Base-by-base conservation (phyloP, 2,797 vertebrate species). In the Odontamblyopus lacepedii region DNA sequence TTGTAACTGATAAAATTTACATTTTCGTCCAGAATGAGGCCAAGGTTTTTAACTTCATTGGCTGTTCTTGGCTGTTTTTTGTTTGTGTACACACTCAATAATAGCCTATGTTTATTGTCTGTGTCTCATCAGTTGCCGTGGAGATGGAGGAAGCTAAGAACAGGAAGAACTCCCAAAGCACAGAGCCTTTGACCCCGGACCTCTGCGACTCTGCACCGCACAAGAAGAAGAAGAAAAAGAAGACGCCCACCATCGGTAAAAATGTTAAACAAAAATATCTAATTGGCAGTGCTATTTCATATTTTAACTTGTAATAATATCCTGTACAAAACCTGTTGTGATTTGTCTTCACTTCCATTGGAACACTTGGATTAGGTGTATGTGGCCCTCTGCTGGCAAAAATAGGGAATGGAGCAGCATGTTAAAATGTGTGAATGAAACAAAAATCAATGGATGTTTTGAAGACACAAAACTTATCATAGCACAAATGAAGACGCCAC, bases 181-280 rank as follows among this genome's bases (percentile, higher is more conserved):
- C 83, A 18, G 94, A 96, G 59, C 90, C 83, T 57, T 71, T 95
- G 62, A 92, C 92, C 55, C 91, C 94, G 5, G 95, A 96, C 29
- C 90, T 80, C 7, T 90, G 86, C 3, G 94, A 95, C 29, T 77
- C 78, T 55, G 92, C 94, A 71, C 91, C 89, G 75, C 96, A 93
- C 53, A 96, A 89, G 87, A 98, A 93, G 76, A 95, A 94, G 84
- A 98, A 95, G 86, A 98, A 94, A 70, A 97, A 94, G 89, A 90
- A 78, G 50, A 76, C 90, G 26, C 35, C 88, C 0, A 76, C 79
- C 2, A 71, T 81, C 0, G 92, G 94, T 95, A 85, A 7, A n/a
- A 35, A 30, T 23, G 23, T 23, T 35, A 35, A 35, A 35, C 32
- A 6, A 35, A 3, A 35, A 35, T 35, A 6, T 35, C 32, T 35